Evolutionary conservation across 2,888 invertebrate species (phyloP).

Genomic region (Aspidiotus destructor): DNA sequence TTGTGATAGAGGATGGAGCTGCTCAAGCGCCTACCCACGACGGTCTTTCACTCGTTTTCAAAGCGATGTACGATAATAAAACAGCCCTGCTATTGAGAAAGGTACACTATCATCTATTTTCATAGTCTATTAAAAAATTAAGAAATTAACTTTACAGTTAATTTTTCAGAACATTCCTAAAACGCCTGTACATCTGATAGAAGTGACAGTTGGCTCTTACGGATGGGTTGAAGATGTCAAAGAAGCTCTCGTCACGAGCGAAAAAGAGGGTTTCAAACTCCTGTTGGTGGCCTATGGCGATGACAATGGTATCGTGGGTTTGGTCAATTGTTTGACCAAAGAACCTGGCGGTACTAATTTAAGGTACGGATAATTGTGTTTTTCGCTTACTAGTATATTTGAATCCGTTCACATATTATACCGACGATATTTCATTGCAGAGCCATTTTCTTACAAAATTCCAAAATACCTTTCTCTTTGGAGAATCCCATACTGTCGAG

Average conservation of each 20-base stretch:
- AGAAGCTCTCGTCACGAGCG: constrained; percentile 57
- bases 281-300: constrained; percentile 61
- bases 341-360: constrained; percentile 71
- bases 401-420: too few relatives aligned
- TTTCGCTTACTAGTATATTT: too few relatives aligned
- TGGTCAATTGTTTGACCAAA: constrained; percentile 79
- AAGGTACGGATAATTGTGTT: background rate
- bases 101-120: constrained; percentile 36
- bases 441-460: constrained; percentile 57
- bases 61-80: constrained; percentile 55
- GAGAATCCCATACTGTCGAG: constrained; percentile 50
- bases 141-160: too few relatives aligned
- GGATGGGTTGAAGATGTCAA: constrained; percentile 76
- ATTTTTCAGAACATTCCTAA: too few relatives aligned
- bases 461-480: constrained; percentile 51
- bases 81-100: constrained; percentile 60
- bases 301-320: constrained; percentile 68
- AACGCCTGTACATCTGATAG: constrained; percentile 47
- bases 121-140: too few relatives aligned
- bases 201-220: constrained; percentile 60
- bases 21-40: constrained; percentile 39
- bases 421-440: constrained; percentile 37
- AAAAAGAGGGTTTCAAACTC: constrained; percentile 50
- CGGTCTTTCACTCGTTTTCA: constrained; percentile 50
- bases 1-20: constrained; percentile 58